Conservation (phyloP, 2,113 vertebrate genomes). For the Gopherus flavomarginatus region DNA sequence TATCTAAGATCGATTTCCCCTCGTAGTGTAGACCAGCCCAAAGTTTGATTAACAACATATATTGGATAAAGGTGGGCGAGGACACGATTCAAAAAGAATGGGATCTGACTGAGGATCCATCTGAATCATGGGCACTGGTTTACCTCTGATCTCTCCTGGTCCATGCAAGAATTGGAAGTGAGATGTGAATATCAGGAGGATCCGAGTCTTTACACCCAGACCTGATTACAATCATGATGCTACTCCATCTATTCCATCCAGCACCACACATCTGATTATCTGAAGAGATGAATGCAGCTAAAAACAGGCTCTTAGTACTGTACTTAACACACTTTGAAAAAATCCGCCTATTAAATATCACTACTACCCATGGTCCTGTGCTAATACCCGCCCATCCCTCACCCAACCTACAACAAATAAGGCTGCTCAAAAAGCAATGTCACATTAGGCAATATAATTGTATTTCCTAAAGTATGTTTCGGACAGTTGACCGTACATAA, state of each 20-base stretch:
- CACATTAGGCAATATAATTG: background rate
- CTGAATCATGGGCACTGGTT: no score
- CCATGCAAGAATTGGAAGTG: background rate
- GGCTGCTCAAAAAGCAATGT: background rate
- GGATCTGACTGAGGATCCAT: no score
- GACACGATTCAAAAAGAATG: background rate
- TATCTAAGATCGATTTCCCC: no score
- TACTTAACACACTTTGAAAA: background rate
- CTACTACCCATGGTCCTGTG: background rate
- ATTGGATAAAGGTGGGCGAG: background rate
- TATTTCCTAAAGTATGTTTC: background rate
- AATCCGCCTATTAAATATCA: background rate
- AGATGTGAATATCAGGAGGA: background rate
- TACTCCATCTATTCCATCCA: background rate
- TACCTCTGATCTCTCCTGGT: background rate
- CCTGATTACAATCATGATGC: background rate
- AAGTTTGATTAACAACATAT: background rate
- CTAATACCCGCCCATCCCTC: background rate
- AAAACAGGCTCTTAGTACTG: background rate
- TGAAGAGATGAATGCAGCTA: background rate
- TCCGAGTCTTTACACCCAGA: background rate
- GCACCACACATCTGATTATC: background rate
- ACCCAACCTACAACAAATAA: background rate
- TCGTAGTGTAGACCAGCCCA: no score
- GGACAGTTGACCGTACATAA: background rate